Base-by-base conservation (phyloP, 53 echinoderm and acorn worm species). In the Luidia sarsii region DNA sequence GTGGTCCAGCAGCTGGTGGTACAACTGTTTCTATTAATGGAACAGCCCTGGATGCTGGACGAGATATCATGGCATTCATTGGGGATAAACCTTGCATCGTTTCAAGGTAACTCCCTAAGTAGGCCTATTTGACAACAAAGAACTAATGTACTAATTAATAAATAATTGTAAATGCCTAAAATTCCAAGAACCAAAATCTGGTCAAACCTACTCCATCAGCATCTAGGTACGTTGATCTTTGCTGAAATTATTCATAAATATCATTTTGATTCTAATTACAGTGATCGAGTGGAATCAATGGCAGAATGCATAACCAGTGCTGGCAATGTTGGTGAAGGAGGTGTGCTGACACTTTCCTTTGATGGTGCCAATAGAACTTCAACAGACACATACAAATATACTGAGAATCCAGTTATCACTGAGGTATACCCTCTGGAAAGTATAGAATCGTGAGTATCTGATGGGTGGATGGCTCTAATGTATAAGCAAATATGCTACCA, bases 1-100 rank as follows among this genome's bases (percentile, higher is more conserved):
- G 54, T 18, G 86, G 86, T 25, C 79, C 79, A 36, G 57, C 29
- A 55, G 75, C 86, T 52, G 86, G 86, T 43, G 86, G 86, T 36
- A 75, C 86, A 22, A 15, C 15, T 11, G 56, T 85, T 13, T 64
- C 57, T 30, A 48, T 85, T 32, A 67, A 37, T 5, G 86, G 86
- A 20, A 43, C 53, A 33, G 64, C 37, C 32, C 49, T 81, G 14
- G 52, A 66, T 50, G 37, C 81, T 33, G 81, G 81, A 52, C 32
- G 54, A 10, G 21, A 49, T 21, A 81, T 81, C 34, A 4, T 20
- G 8, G 81, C 66, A 66, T 64, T 34, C 38, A 65, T 81, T 37
- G 81, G 50, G 35, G 67, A 65, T 22, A 25, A 0, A 15, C 33
- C 53, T 25, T 81, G 81, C 65, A 39, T 4, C 7, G 36, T 81